Base-by-base conservation (phyloP, 2,888 invertebrate species). In the Andrena hattorfiana region DNA sequence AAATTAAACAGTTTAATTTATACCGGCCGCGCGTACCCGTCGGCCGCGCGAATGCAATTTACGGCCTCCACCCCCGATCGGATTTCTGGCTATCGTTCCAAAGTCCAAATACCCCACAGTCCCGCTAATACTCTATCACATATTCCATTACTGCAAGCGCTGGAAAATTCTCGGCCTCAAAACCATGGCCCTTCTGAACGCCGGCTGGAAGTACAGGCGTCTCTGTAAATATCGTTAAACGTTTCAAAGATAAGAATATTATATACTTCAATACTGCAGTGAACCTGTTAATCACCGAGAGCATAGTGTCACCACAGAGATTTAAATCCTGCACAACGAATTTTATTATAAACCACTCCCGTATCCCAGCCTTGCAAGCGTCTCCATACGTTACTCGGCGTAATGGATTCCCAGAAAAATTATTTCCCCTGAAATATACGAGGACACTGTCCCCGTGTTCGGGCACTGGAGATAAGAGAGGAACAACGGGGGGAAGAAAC, bases 1-100 rank as follows among this genome's bases (percentile, higher is more conserved):
- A 77, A 81, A 77, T 83, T 81, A 73, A 69, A 77, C 83, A 62
- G 77, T 56, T 81, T 62, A 81, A 77, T 81, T 77, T 23, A 56
- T 64, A 60, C 56, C 30, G 64, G 20, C 32, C 51, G 28, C 10
- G 66, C 32, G 72, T 51, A 16, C 54, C n/a, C 42, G 60, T 66
- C 64, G 70, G 23, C 26, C 74, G 70, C 78, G 70, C 59, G 51
- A 59, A 69, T 64, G 20, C 30, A 42, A 68, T 72, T 80, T 68
- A 49, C 42, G 42, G 42, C 16, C 16, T 23, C 26, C 23, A 56
- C 10, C 71, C 51, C 28, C 35, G 74, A 67, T 82, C 71, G 30
- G 28, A 30, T 62, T 62, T 32, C 66, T 42, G 13, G 28, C 48
- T 51, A 62, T 20, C 56, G 23, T 10, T 16, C 60, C 59, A 63